phyloP scores from a whole-genome alignment of 1,140 invertebrate genomes.

The Lamellibrachia luymesi region DNA sequence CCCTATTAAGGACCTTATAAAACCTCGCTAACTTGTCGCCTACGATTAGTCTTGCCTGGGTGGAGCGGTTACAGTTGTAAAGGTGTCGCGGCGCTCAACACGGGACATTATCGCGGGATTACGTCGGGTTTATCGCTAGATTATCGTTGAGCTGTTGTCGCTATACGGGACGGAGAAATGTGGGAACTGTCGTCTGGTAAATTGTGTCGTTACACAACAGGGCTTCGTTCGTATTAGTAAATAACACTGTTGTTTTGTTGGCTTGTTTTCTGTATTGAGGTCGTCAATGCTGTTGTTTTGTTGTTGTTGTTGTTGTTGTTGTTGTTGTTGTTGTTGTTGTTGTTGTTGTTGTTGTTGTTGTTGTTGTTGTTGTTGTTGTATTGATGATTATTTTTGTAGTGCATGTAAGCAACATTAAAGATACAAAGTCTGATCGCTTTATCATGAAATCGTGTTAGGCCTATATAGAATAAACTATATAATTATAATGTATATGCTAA shows the following conservation, averaged over 20 bases:
- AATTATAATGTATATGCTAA: neutral
- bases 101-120: neutral
- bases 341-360: neutral
- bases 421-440: neutral
- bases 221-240: neutral
- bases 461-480: neutral
- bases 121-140: neutral
- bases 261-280: neutral
- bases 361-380: neutral
- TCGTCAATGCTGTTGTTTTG: neutral
- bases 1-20: neutral
- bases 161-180: neutral
- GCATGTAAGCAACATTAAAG: neutral
- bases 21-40: neutral
- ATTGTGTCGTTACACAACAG: neutral
- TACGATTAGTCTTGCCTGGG: neutral
- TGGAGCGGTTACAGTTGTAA: neutral
- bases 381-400: neutral
- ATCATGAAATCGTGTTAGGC: neutral
- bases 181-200: neutral
- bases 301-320: neutral
- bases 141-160: neutral
- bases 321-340: neutral
- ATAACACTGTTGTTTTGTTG: neutral
- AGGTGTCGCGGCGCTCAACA: neutral